These are phyloP conservation scores for Fulmarus glacialis DNA, from an alignment of 2,113 vertebrate genomes.

Conservation along the genomic window DNA sequence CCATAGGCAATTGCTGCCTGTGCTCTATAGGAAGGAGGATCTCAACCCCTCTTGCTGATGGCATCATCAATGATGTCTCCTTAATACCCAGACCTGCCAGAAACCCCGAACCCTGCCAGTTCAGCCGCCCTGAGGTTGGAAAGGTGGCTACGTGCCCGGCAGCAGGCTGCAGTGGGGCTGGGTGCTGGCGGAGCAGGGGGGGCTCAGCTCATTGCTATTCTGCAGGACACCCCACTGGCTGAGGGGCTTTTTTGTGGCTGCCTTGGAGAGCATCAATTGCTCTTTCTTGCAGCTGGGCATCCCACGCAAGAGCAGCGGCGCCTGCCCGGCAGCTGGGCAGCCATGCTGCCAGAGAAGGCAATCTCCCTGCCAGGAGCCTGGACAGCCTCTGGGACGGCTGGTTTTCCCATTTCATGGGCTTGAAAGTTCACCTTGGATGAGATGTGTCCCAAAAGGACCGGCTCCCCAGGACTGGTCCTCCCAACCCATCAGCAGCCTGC, in stretches of 20 bases:
- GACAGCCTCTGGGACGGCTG: not conserved
- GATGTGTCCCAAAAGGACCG: not conserved
- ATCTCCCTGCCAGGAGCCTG: not conserved
- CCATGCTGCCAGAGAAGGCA: not conserved
- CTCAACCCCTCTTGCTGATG: not conserved
- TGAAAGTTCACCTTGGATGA: not conserved
- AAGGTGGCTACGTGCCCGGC: rapidly evolving
- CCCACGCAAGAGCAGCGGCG: rapidly evolving
- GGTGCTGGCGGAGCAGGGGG: not conserved
- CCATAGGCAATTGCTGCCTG: not conserved
- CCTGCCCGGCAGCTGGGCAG: not conserved
- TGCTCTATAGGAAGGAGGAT: not conserved
- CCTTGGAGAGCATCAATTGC: not conserved
- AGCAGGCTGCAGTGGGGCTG: not conserved
- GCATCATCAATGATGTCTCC: not conserved
- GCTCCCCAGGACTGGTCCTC: not conserved
- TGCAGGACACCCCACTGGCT: not conserved
- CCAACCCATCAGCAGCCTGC: rapidly evolving
- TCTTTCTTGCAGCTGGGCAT: not conserved
- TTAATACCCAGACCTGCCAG: not conserved
- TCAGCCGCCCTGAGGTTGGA: rapidly evolving
- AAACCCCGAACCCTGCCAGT: too few relatives aligned
- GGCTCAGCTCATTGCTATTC: conserved; percentile 13
- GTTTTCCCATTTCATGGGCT: not conserved
- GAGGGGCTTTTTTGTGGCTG: not conserved